phyloP scores from a whole-genome alignment of 1,140 invertebrate species.

The Trachymyrmex septentrionalis region DNA sequence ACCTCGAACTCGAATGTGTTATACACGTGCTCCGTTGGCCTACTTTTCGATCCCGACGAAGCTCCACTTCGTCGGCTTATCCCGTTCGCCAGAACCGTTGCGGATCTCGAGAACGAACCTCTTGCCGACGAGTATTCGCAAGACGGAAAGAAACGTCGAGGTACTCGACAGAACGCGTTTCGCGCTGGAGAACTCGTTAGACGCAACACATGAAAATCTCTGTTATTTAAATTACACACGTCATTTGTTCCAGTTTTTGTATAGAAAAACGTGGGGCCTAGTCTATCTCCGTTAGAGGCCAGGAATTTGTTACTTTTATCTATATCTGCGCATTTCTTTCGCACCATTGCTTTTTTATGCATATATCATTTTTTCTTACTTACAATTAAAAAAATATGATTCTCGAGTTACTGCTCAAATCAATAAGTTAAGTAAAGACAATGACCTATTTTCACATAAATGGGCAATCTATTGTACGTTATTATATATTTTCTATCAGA shows the following conservation, averaged over 20 bases:
- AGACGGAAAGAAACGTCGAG: neutral
- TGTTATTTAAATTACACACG: neutral
- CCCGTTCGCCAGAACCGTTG: slow-evolving; percentile 16
- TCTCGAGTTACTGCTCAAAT: too few relatives aligned
- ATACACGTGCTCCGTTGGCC: slow-evolving; percentile 67
- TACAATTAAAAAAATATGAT: too few relatives aligned
- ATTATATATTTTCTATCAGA: too few relatives aligned
- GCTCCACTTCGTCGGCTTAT: slow-evolving; percentile 58
- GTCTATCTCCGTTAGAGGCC: neutral
- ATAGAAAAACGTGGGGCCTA: neutral
- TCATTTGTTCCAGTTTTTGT: neutral
- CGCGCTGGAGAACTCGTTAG: neutral
- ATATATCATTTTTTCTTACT: too few relatives aligned
- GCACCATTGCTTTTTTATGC: neutral
- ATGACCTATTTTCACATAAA: too few relatives aligned
- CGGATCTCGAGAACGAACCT: neutral
- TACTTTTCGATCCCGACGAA: slow-evolving; percentile 74
- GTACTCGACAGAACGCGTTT: neutral
- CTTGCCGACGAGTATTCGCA: neutral
- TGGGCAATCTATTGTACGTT: too few relatives aligned
- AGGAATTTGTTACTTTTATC: neutral
- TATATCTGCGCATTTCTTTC: neutral
- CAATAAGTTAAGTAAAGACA: too few relatives aligned
- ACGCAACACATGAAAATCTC: neutral
- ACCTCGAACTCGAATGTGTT: slow-evolving; percentile 69